Conservation (phyloP, 2,888 invertebrate species). For the Drosophila multiciliata region DNA sequence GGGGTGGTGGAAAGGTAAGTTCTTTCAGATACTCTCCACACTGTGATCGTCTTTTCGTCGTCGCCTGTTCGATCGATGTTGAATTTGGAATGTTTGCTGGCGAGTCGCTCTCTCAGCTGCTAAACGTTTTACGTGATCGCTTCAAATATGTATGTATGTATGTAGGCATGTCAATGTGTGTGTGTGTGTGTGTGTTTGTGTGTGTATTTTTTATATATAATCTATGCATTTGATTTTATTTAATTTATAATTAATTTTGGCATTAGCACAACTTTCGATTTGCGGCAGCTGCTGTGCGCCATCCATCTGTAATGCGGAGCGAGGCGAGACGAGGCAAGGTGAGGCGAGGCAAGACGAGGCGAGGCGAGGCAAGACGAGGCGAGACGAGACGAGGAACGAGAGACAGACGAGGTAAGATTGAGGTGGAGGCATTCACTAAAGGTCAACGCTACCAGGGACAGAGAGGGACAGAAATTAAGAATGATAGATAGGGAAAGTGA, state of each 20-base stretch:
- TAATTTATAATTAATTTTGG: constrained; percentile 80
- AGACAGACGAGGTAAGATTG: constrained; percentile 28
- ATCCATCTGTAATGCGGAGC: constrained; percentile 48
- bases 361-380: background rate
- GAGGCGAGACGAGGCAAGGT: constrained; percentile 6
- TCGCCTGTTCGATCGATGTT: constrained; percentile 6
- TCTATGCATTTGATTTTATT: constrained; percentile 45
- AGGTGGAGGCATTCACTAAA: constrained; percentile 38
- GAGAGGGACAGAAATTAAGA: background rate
- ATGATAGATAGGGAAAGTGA: background rate
- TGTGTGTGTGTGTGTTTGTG: background rate
- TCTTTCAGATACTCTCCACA: background rate
- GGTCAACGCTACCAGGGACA: constrained; percentile 35
- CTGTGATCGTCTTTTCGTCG: background rate
- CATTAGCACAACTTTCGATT: constrained; percentile 69
- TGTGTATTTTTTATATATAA: constrained; percentile 16
- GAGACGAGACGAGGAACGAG: background rate
- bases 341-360: background rate
- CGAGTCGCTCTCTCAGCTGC: constrained; percentile 9
- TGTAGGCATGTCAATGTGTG: background rate
- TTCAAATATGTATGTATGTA: constrained; percentile 3
- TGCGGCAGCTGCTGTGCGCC: constrained; percentile 57
- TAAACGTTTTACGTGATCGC: constrained; percentile 42
- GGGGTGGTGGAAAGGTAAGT: background rate
- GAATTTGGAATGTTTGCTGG: constrained; percentile 1